Percentiles rank a stretch among this genome's conserved stretches.
phyloP scores from a whole-genome alignment of 2,797 vertebrate species.

The Cyclura pinguis region DNA sequence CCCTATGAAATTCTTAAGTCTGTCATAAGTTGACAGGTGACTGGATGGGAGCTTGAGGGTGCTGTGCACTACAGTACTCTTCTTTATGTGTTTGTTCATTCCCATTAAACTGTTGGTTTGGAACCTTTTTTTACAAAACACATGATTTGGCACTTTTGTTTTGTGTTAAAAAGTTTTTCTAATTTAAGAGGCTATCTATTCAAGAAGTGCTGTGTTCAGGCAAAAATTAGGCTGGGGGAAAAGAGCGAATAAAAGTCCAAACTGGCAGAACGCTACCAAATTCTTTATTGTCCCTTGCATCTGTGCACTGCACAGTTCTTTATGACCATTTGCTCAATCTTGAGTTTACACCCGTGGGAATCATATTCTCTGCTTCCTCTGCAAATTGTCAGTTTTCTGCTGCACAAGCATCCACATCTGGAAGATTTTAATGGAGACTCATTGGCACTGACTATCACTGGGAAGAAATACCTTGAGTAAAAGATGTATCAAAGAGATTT shows the following conservation, averaged over 20 bases:
- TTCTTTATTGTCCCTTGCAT: slow-evolving; percentile 11
- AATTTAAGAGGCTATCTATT: slow-evolving; percentile 15
- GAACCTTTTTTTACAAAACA: neutral
- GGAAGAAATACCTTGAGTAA: neutral
- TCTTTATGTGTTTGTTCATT: neutral
- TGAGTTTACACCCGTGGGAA: neutral
- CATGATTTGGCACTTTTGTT: neutral
- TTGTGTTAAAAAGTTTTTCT: neutral
- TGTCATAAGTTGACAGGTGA: too few species aligned
- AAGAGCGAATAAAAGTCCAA: neutral
- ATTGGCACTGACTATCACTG: neutral
- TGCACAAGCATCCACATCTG: slow-evolving; percentile 3
- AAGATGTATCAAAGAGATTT: slow-evolving; percentile 9
- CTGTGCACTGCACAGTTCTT: slow-evolving; percentile 31
- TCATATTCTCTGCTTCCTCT: slow-evolving; percentile 40
- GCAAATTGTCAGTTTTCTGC: slow-evolving; percentile 36
- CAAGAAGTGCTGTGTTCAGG: slow-evolving; percentile 4
- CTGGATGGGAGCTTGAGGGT: neutral
- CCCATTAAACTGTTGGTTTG: neutral
- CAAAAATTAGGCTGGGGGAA: neutral
- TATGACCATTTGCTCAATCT: neutral
- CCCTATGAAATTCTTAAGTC: too few species aligned
- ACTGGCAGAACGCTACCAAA: slow-evolving; percentile 20
- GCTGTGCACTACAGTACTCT: neutral
- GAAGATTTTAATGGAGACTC: slow-evolving; percentile 26